These are phyloP conservation scores for Agrotis segetum DNA, from an alignment of 2,888 invertebrate species.

Conservation along the genomic window DNA sequence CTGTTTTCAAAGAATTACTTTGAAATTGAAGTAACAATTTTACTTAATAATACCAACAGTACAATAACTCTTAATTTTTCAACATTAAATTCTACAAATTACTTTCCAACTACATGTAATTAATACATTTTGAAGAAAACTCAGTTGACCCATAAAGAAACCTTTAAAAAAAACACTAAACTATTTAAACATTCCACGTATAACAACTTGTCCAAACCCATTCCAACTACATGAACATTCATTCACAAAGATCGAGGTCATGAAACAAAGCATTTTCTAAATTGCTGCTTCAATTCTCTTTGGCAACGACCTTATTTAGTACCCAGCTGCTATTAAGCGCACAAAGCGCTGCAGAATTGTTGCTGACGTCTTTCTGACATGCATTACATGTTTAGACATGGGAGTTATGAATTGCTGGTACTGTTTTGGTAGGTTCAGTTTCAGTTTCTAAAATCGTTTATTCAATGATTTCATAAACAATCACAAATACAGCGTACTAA, in stretches of 20 bases:
- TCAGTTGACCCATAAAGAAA: no score
- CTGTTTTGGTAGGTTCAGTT: neutral
- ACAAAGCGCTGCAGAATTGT: slow-evolving; percentile 43
- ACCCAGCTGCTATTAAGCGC: slow-evolving; percentile 36
- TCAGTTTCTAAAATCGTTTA: no score
- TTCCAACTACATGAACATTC: slow-evolving; percentile 24
- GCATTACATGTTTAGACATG: slow-evolving; percentile 15
- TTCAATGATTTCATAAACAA: no score
- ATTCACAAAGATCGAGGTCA: slow-evolving; percentile 55
- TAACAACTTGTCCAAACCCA: slow-evolving; percentile 12
- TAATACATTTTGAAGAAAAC: neutral
- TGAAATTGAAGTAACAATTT: no score
- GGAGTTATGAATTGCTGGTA: slow-evolving; percentile 16
- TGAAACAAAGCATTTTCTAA: slow-evolving; percentile 60
- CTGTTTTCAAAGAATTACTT: no score
- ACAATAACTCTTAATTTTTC: no score
- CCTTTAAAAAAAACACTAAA: neutral
- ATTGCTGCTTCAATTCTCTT: slow-evolving; percentile 60
- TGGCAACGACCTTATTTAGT: slow-evolving; percentile 60
- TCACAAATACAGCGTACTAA: no score
- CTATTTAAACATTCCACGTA: slow-evolving; percentile 16
- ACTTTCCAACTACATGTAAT: neutral
- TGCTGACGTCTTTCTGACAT: slow-evolving; percentile 27
- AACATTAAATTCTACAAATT: no score
- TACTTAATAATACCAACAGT: no score